phyloP scores from a whole-genome alignment of 2,113 vertebrate species.

The Chloebia gouldiae region DNA sequence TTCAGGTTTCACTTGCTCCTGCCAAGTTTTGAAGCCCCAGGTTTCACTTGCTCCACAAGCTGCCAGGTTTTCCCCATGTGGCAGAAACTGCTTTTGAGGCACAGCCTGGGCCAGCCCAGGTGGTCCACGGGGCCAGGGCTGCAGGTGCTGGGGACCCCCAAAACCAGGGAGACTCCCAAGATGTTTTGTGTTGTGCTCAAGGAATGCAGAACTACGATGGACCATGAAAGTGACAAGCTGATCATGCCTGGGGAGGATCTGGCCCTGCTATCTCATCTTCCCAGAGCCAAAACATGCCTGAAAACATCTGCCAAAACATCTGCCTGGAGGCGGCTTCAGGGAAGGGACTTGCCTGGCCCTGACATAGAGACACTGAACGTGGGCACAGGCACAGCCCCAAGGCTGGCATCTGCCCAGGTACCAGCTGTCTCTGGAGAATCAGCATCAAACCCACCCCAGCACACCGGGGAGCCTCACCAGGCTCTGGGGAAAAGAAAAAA shows the following conservation, averaged over 20 bases:
- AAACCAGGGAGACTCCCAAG: background rate
- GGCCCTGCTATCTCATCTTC: background rate
- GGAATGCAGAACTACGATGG: rapidly evolving
- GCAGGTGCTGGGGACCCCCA: background rate
- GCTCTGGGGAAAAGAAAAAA: no score
- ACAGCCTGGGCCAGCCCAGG: background rate
- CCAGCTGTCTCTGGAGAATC: background rate
- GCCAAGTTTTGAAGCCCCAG: rapidly evolving
- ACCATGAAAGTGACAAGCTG: rapidly evolving
- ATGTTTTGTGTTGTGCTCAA: background rate
- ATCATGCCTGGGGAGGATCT: background rate
- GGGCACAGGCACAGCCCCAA: background rate
- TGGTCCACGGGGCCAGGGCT: rapidly evolving
- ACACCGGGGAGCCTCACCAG: rapidly evolving
- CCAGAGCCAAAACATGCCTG: background rate
- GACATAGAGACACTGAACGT: rapidly evolving
- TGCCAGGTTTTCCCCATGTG: background rate
- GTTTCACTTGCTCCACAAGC: rapidly evolving
- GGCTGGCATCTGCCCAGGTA: background rate
- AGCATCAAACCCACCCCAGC: background rate
- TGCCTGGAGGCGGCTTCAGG: background rate
- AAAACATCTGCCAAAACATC: background rate
- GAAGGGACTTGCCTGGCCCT: background rate
- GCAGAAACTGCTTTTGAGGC: background rate
- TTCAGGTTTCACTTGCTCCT: background rate